Evolutionary conservation across 2,113 vertebrate genomes (phyloP).

Genomic region (Tapirus terrestris): DNA sequence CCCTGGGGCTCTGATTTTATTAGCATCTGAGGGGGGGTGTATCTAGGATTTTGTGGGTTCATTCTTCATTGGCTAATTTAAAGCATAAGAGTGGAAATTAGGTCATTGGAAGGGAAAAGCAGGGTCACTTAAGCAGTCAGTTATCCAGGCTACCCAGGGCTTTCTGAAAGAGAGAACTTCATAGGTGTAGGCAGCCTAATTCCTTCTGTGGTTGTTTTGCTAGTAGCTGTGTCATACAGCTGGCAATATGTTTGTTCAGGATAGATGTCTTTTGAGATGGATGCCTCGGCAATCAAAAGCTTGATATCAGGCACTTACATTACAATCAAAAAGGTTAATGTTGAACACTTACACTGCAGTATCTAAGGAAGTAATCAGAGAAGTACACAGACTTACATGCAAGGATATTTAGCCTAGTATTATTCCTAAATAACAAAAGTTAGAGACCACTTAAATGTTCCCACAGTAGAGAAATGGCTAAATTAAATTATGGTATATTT

Average conservation of each 20-base stretch:
- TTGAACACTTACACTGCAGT: background rate
- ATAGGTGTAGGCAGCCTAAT: background rate
- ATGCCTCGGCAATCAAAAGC: background rate
- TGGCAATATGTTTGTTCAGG: background rate
- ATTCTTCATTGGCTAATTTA: background rate
- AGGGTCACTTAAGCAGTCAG: background rate
- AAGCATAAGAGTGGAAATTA: background rate
- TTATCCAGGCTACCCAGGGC: background rate
- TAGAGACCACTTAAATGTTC: background rate
- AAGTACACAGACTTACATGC: background rate
- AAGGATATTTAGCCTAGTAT: background rate
- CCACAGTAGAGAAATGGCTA: background rate
- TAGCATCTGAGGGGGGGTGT: background rate
- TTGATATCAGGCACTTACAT: background rate
- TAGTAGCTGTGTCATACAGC: background rate
- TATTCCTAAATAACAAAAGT: conserved; percentile 28
- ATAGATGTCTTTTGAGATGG: background rate
- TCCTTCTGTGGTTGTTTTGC: background rate
- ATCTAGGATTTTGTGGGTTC: background rate
- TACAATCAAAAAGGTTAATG: background rate
- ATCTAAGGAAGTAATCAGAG: background rate
- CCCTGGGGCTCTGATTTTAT: background rate
- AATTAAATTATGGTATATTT: conserved; percentile 22
- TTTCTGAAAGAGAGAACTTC: background rate
- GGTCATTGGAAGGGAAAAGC: background rate